Percentiles rank a stretch among this genome's conserved stretches.
These are phyloP conservation scores for Tetheella fluctuosa DNA, from an alignment of 2,888 invertebrate genomes.

Conservation along the genomic window DNA sequence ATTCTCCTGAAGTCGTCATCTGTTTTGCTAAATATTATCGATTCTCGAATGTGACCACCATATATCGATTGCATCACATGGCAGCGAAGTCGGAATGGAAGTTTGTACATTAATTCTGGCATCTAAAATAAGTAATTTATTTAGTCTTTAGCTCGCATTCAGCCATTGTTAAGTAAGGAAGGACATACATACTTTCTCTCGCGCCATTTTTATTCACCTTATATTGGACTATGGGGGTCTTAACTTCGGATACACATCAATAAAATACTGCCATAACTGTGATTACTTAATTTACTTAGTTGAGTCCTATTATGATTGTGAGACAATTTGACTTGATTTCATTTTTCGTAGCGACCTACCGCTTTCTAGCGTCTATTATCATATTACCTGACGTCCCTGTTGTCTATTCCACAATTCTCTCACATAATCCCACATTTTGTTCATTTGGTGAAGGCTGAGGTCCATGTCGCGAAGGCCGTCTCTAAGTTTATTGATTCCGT, in stretches of 20 bases:
- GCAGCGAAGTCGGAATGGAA: constrained; percentile 75
- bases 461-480: constrained; percentile 79
- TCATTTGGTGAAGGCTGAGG: constrained; percentile 79
- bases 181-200: not conserved
- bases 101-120: constrained; percentile 64
- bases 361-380: not conserved
- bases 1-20: constrained; percentile 78
- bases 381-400: constrained; percentile 76
- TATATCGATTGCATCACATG: constrained; percentile 81
- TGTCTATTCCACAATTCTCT: constrained; percentile 80
- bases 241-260: no score
- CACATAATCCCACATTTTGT: constrained; percentile 82
- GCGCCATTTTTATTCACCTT: not conserved
- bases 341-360: not conserved
- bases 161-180: not conserved
- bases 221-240: not conserved
- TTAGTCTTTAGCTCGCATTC: constrained; percentile 9
- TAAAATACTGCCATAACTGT: no score
- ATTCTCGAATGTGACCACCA: constrained; percentile 75
- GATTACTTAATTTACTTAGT: no score
- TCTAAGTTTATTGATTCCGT: constrained; percentile 75
- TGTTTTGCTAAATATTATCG: constrained; percentile 78
- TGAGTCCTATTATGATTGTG: no score
- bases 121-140: constrained; percentile 47
- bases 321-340: no score